Evolutionary conservation across 2,888 invertebrate genomes (phyloP).

Genomic region (Pycnomerus fuliginosus): DNA sequence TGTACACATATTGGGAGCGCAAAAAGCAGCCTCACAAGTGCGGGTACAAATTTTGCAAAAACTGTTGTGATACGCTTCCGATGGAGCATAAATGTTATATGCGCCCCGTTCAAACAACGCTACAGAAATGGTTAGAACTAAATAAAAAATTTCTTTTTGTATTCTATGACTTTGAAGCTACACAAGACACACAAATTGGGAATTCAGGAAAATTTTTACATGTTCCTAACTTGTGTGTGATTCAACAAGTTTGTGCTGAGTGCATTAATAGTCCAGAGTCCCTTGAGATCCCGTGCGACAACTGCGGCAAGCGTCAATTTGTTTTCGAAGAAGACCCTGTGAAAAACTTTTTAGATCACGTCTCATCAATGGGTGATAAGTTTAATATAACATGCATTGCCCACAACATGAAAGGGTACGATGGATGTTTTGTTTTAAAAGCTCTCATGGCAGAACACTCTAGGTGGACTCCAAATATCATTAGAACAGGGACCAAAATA

Average conservation of each 20-base stretch:
- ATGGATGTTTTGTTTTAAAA: constrained; percentile 12
- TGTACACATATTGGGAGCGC: not conserved
- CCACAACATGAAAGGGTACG: constrained; percentile 14
- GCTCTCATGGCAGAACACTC: not conserved
- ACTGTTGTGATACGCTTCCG: constrained; percentile 2
- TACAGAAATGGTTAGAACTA: constrained; percentile 1
- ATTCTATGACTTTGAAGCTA: constrained; percentile 13
- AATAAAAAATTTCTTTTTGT: constrained; percentile 5
- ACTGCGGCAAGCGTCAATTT: too few species aligned
- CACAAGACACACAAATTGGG: constrained; percentile 4
- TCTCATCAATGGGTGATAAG: not conserved
- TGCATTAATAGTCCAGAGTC: constrained; percentile 2
- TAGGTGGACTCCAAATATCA: constrained; percentile 8
- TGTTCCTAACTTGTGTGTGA: constrained; percentile 4
- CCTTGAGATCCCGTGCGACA: too few species aligned
- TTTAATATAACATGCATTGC: constrained; percentile 6
- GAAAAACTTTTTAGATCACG: constrained; percentile 6
- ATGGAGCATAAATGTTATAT: constrained; percentile 8
- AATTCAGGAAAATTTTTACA: constrained; percentile 1
- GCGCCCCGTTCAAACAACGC: not conserved
- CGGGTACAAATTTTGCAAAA: not conserved
- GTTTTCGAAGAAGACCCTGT: constrained; percentile 4
- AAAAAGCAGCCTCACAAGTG: constrained; percentile 1
- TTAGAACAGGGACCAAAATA: constrained; percentile 6
- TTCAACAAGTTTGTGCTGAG: not conserved